These are phyloP conservation scores for Parazoanthus darwini DNA, from an alignment of 92 coral and sea anemone genomes.

Conservation along the genomic window DNA sequence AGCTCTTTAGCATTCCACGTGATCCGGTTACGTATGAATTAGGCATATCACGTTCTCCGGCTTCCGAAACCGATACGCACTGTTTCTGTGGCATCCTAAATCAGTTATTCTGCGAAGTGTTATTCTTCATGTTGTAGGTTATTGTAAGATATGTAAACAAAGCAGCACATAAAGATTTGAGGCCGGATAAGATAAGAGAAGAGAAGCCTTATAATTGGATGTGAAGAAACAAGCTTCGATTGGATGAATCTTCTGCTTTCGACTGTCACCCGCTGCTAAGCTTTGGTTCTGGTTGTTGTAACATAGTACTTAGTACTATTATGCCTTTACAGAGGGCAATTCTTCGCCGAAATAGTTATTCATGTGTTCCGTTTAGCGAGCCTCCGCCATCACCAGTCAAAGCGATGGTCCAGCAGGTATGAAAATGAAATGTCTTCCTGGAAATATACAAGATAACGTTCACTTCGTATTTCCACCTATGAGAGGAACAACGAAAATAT, in stretches of 20 bases:
- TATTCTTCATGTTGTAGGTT: not conserved
- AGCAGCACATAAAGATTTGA: not conserved
- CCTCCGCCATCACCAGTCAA: slow-evolving; percentile 30
- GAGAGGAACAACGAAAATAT: slow-evolving; percentile 23
- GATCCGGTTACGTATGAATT: slow-evolving; percentile 28
- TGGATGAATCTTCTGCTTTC: slow-evolving; percentile 5
- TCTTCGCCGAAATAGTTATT: slow-evolving; percentile 34
- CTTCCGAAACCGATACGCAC: slow-evolving; percentile 13
- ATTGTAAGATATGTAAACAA: slow-evolving; percentile 8
- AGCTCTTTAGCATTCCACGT: slow-evolving; percentile 39
- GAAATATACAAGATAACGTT: slow-evolving; percentile 15
- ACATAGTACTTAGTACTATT: not conserved
- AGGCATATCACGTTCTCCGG: slow-evolving; percentile 12
- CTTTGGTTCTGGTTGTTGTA: slow-evolving; percentile 7
- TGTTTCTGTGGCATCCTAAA: not conserved
- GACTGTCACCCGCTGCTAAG: slow-evolving; percentile 26
- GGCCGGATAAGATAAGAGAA: slow-evolving; percentile 25
- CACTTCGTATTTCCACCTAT: slow-evolving; percentile 20
- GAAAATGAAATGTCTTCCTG: slow-evolving; percentile 17
- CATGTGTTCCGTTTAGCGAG: slow-evolving; percentile 34
- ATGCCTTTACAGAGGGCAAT: slow-evolving; percentile 46
- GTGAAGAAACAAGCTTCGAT: not conserved
- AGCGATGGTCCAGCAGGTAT: slow-evolving; percentile 37
- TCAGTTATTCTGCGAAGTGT: slow-evolving; percentile 16
- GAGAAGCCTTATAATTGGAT: slow-evolving; percentile 5